These are phyloP conservation scores for Onychostruthus taczanowskii DNA, from an alignment of 2,113 vertebrate species.

Conservation along the genomic window DNA sequence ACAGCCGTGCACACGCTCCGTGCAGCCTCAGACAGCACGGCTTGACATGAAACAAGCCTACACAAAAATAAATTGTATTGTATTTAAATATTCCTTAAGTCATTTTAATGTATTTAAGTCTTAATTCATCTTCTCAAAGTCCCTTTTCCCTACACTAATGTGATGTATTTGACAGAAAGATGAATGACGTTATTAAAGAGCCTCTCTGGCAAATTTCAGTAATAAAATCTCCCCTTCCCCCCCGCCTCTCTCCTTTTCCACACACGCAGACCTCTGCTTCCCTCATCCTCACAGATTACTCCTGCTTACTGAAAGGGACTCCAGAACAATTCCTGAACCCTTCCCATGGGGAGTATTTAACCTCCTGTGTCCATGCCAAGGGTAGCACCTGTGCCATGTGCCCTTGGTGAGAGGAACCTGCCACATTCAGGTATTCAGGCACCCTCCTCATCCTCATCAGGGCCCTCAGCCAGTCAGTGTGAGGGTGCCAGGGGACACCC, in stretches of 20 bases:
- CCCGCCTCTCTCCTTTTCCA: not conserved
- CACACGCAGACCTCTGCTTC: not conserved
- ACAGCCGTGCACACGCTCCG: not conserved
- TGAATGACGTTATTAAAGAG: constrained; percentile 78
- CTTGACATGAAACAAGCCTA: not conserved
- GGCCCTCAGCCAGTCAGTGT: rapidly evolving
- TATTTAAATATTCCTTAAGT: constrained; percentile 77
- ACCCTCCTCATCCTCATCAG: not conserved
- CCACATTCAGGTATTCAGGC: rapidly evolving
- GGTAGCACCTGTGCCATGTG: rapidly evolving
- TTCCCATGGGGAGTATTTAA: not conserved
- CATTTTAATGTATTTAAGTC: constrained; percentile 75
- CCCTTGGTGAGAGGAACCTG: not conserved
- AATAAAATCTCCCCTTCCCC: constrained; percentile 51
- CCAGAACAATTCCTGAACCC: not conserved
- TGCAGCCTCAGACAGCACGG: not conserved
- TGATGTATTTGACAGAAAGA: constrained; percentile 79
- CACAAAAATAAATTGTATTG: constrained; percentile 67
- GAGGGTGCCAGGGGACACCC: not conserved
- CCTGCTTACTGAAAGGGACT: not conserved
- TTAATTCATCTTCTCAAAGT: constrained; percentile 78
- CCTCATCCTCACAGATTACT: not conserved
- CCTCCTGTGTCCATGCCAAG: rapidly evolving
- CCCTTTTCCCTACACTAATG: constrained; percentile 68
- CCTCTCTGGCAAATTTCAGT: constrained; percentile 70